Evolutionary conservation across 2,888 invertebrate genomes (phyloP).

Genomic region (Leptura quadrifasciata): DNA sequence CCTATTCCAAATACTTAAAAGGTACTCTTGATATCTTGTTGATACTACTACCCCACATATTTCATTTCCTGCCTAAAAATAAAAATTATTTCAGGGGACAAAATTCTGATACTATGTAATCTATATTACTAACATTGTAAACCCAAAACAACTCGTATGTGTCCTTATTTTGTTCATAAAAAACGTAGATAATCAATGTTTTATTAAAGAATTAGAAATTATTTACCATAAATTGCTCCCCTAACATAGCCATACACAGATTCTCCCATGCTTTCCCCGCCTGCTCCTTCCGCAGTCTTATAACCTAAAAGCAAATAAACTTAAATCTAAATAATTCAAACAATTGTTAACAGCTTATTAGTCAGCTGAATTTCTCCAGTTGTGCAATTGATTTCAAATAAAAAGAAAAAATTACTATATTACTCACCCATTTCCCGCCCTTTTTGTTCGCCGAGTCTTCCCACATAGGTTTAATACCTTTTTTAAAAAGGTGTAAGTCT

Average conservation of each 20-base stretch:
- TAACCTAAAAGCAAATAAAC: constrained; percentile 74
- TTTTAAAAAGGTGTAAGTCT: constrained; percentile 97
- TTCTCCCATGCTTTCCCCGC: constrained; percentile 99
- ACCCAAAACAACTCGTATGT: too few species aligned
- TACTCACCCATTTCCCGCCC: constrained; percentile 96
- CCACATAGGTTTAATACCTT: constrained; percentile 99
- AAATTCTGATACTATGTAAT: too few species aligned
- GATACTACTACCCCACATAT: constrained; percentile 98
- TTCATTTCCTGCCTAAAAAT: constrained; percentile 87
- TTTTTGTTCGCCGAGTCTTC: constrained; percentile 97
- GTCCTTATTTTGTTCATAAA: too few species aligned
- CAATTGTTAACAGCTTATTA: not conserved
- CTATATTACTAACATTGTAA: too few species aligned
- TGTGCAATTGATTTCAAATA: not conserved
- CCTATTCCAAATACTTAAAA: constrained; percentile 97
- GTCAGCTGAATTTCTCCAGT: not conserved
- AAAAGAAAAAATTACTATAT: not conserved
- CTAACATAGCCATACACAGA: constrained; percentile 97
- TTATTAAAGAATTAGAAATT: too few species aligned
- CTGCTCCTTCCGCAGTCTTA: constrained; percentile 94
- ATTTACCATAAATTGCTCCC: constrained; percentile 95
- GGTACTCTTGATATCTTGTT: constrained; percentile 96
- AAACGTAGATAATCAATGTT: too few species aligned
- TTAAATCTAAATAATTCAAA: too few species aligned
- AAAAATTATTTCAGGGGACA: not conserved